Conservation (phyloP, 2,797 vertebrate species). For the Sebastes minor region DNA sequence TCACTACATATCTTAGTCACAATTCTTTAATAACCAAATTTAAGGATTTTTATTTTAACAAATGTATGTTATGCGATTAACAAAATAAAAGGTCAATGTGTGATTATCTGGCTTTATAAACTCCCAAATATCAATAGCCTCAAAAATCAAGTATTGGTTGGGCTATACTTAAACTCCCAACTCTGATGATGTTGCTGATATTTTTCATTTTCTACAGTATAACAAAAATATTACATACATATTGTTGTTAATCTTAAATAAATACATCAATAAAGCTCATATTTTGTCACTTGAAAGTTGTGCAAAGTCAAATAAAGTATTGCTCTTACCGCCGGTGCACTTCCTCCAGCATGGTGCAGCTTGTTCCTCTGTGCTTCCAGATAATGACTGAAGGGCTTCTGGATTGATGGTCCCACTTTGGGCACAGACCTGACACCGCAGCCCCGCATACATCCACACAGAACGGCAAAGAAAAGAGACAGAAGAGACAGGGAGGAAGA, state of each 20-base stretch:
- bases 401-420: constrained; percentile 91
- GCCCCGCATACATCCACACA: constrained; percentile 33
- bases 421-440: constrained; percentile 86
- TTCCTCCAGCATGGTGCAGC: constrained; percentile 89
- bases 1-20: too few species aligned
- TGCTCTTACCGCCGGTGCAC: constrained; percentile 87
- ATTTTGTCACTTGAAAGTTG: background rate
- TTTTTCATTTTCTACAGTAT: background rate
- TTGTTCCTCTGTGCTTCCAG: constrained; percentile 96
- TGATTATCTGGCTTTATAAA: background rate
- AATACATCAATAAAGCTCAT: background rate
- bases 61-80: background rate
- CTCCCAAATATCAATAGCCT: background rate
- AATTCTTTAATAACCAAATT: background rate
- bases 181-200: background rate
- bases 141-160: background rate
- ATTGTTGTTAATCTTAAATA: background rate
- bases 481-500: constrained; percentile 11
- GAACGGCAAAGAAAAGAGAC: constrained; percentile 4
- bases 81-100: background rate
- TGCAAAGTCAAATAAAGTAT: background rate
- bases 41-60: background rate
- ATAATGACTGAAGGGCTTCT: constrained; percentile 98
- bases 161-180: background rate
- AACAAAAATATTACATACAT: background rate